phyloP scores from a whole-genome alignment of 1,140 invertebrate genomes.

The Drosophila sproati region DNA sequence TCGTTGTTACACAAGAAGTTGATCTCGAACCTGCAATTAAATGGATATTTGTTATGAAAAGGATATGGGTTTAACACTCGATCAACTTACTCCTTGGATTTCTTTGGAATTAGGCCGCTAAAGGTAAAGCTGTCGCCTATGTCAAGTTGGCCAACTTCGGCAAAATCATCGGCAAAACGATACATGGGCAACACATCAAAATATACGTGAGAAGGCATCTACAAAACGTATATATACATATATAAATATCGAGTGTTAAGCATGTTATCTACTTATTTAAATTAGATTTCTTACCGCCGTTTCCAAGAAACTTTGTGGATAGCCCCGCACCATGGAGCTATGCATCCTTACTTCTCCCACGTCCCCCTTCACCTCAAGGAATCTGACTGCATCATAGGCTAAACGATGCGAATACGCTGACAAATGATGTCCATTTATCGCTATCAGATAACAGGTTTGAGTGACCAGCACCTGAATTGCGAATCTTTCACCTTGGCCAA shows the following conservation, averaged over 20 bases:
- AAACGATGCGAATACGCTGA: conserved; percentile 88
- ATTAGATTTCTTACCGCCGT: conserved; percentile 55
- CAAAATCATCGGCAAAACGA: background rate
- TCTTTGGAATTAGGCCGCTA: background rate
- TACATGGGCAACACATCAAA: background rate
- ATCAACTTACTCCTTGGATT: conserved; percentile 6
- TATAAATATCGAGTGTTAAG: background rate
- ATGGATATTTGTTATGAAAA: background rate
- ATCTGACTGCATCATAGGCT: conserved; percentile 85
- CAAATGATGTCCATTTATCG: conserved; percentile 90
- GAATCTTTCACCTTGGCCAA: conserved; percentile 83
- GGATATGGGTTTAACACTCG: background rate
- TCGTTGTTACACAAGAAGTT: background rate
- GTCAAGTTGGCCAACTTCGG: background rate
- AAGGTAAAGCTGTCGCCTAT: conserved; percentile 12
- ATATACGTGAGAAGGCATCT: background rate
- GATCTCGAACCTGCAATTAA: conserved; percentile 1
- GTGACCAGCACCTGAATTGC: conserved; percentile 84
- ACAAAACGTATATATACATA: background rate
- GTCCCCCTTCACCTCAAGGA: conserved; percentile 87
- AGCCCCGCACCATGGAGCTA: conserved; percentile 82
- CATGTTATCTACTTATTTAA: too few species aligned
- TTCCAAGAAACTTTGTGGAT: conserved; percentile 85
- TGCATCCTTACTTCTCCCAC: conserved; percentile 85
- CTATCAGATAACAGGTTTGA: conserved; percentile 86